phyloP scores from a whole-genome alignment of 2,888 invertebrate genomes.

The Syrista parreyssii region DNA sequence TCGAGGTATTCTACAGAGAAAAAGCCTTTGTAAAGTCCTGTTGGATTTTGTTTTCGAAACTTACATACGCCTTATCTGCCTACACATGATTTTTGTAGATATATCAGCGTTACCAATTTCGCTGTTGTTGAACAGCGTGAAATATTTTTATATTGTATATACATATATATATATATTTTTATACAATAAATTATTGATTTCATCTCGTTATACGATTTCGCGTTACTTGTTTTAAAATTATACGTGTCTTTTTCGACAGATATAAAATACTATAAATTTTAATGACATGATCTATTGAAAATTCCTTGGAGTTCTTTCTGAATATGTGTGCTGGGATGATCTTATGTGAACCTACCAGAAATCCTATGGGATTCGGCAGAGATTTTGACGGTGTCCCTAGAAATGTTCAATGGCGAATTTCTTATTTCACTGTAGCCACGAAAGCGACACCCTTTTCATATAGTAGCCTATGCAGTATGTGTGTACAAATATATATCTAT shows the following conservation, averaged over 20 bases:
- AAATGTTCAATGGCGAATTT: neutral
- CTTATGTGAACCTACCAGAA: neutral
- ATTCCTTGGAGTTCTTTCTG: neutral
- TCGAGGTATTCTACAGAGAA: neutral
- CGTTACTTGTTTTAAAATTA: neutral
- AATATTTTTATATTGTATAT: neutral
- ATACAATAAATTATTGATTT: too few species aligned
- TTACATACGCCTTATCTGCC: neutral
- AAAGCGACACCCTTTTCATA: too few species aligned
- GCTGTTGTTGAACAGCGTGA: neutral
- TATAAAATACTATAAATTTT: neutral
- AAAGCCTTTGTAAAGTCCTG: neutral
- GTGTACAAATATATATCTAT: neutral
- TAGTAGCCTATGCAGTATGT: neutral
- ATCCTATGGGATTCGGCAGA: neutral
- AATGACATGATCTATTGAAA: neutral
- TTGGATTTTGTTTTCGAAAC: constrained; percentile 26
- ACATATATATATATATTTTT: too few species aligned
- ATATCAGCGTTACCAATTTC: neutral
- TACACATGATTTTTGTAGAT: neutral
- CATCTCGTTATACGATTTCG: neutral
- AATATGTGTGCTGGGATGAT: neutral
- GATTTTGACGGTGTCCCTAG: neutral
- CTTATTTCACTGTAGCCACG: too few species aligned
- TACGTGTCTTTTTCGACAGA: neutral